Percentiles rank a stretch among this genome's conserved stretches.
Conservation (phyloP, 2,113 vertebrate species). For the Catharus minimus region DNA sequence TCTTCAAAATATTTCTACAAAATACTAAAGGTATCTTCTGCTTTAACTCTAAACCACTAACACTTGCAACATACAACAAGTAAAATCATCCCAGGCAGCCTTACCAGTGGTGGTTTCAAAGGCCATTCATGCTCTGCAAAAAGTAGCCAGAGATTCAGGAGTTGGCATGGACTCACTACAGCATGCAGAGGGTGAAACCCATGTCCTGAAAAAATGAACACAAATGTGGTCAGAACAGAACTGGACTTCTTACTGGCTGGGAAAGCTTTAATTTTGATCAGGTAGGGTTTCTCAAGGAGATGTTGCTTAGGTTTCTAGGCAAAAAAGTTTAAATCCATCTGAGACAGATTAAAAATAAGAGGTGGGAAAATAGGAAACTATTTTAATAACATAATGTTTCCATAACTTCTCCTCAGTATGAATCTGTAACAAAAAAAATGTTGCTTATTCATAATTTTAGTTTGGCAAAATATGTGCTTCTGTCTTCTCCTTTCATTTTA, state of each 20-base stretch:
- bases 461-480: not conserved
- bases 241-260: not conserved
- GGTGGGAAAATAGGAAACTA: not conserved
- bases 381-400: not conserved
- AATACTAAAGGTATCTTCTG: constrained; percentile 30
- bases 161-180: not conserved
- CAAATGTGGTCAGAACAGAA: not conserved
- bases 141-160: not conserved
- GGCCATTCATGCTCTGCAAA: not conserved
- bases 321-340: not conserved
- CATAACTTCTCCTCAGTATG: not conserved
- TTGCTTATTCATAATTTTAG: not conserved
- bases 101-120: not conserved
- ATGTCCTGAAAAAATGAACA: not conserved
- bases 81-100: not conserved
- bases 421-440: not conserved
- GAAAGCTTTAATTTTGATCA: not conserved
- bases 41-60: not conserved
- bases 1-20: constrained; percentile 65
- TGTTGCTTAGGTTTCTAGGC: not conserved
- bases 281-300: not conserved
- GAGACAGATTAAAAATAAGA: not conserved
- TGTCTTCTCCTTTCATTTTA: not conserved
- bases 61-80: not conserved
- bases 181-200: not conserved